A percentile compares a stretch with the other conserved stretches of the same genome.
Evolutionary conservation across 2,113 vertebrate species (phyloP).

Genomic region (Archocentrus centrarchus): DNA sequence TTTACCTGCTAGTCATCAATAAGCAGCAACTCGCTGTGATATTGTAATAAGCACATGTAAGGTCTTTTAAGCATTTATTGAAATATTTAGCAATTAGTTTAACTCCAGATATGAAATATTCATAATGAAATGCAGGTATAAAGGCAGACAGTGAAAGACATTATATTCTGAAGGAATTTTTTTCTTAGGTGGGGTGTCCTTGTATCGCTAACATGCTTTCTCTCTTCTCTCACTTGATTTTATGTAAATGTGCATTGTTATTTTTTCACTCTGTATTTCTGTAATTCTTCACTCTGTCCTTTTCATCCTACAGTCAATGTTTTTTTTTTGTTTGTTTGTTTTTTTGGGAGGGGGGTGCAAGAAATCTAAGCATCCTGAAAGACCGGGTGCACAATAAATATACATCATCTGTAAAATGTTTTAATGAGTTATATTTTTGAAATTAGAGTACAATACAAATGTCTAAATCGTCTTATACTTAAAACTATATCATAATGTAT

Average conservation of each 20-base stretch:
- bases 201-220: too few relatives aligned
- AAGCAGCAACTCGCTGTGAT: background rate
- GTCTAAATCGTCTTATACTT: accelerated
- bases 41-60: background rate
- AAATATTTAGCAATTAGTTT: background rate
- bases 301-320: too few relatives aligned
- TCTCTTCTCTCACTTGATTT: too few relatives aligned
- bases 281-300: too few relatives aligned
- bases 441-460: background rate
- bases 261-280: too few relatives aligned
- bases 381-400: too few relatives aligned
- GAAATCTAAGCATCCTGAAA: too few relatives aligned
- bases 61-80: background rate
- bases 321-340: too few relatives aligned
- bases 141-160: background rate
- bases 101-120: background rate
- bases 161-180: too few relatives aligned
- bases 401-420: background rate
- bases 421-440: background rate
- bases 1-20: background rate
- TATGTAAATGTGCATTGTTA: too few relatives aligned
- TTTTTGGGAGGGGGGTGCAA: too few relatives aligned
- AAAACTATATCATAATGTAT: background rate
- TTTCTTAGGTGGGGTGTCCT: too few relatives aligned
- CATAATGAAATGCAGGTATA: background rate